Evolutionary conservation across 2,888 invertebrate genomes (phyloP).

Genomic region (Heliconius hortense): DNA sequence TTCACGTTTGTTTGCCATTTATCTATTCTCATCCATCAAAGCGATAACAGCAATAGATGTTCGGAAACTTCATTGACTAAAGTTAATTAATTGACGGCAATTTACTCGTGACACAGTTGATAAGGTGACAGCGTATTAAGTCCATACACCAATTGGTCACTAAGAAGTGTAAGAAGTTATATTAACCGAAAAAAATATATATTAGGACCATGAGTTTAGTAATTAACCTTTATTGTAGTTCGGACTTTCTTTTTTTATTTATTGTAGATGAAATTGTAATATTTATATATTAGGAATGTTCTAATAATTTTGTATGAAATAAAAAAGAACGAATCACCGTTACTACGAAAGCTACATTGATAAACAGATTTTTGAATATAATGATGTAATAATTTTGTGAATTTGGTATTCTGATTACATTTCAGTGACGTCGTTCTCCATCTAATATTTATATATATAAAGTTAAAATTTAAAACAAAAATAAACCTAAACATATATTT

Average conservation of each 20-base stretch:
- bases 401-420: neutral
- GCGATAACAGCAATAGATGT: conserved; percentile 17
- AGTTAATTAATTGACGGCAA: conserved; percentile 12
- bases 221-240: too few relatives aligned
- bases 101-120: conserved; percentile 14
- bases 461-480: too few relatives aligned
- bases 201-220: neutral
- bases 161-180: neutral
- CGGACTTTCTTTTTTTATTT: too few relatives aligned
- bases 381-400: neutral
- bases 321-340: neutral
- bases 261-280: neutral
- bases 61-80: conserved; percentile 14
- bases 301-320: neutral
- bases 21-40: conserved; percentile 19
- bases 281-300: neutral
- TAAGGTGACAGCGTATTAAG: conserved; percentile 9
- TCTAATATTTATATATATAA: neutral
- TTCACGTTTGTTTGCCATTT: neutral
- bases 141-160: conserved; percentile 9
- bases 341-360: neutral
- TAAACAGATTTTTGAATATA: neutral
- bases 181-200: neutral
- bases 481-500: too few relatives aligned
- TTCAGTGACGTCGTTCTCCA: neutral